Base-by-base conservation (phyloP, 2,797 vertebrate species). In the Remorina albescens region DNA sequence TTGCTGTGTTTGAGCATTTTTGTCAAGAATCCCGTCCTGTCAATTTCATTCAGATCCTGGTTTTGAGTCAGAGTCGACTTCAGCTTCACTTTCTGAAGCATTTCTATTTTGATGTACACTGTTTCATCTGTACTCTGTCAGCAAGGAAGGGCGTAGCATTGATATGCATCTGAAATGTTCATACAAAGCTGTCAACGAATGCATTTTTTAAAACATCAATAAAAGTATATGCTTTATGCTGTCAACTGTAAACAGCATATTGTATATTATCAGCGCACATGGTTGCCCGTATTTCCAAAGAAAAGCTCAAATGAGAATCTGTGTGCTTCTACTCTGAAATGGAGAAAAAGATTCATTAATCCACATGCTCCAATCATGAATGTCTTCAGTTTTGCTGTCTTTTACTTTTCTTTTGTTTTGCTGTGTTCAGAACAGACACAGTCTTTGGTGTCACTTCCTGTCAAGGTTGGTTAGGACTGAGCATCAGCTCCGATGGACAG, bases 381-480 rank as follows among this genome's bases (percentile, higher is more conserved):
- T 61, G 60, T 84, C 68, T 83, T 68, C 54, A 60, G 70, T 86
- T 86, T 86, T 84, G 74, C 87, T 82, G 70, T 86, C 69, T 76
- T 83, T 81, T 78, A 71, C 51, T 83, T 80, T 73, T 95, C 49
- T 93, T 91, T 94, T 96, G 95, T 87, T 96, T 95, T 95, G 86
- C 46, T 6, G 65, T 78, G 89, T 76, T 95, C 94, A 94, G 93
- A 95, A 94, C 91, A 94, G 90, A 95, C 93, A 95, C 82, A 83
- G 91, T 94, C 95, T 97, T 95, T 95, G 94, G 94, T 97, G 96
- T 98, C 96, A 96, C 94, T 94, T 96, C 94, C 92, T 96, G 96
- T 97, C 96, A 96, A 93, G 93, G 93, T 94, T 89, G 87, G 93
- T 96, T 95, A 95, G 85, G 80, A 96, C 94, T 96, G 94, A 92